Conservation (phyloP, 2,888 invertebrate genomes). For the Metacarcinus magister region DNA sequence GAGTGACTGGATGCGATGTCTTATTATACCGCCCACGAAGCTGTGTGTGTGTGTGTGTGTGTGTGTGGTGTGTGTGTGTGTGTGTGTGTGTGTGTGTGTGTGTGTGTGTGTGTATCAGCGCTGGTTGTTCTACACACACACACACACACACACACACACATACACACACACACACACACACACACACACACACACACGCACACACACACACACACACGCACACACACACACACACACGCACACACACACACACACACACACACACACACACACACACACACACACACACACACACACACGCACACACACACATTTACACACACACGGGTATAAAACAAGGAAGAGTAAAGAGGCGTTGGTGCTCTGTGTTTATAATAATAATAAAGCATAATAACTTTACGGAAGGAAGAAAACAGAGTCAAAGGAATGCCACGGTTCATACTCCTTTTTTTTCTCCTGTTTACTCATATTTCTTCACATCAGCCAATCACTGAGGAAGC, state of each 20-base stretch:
- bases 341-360: background rate
- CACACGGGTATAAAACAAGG: background rate
- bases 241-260: too few relatives aligned
- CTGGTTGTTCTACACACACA: background rate
- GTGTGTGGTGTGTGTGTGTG: background rate
- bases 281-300: too few relatives aligned
- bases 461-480: conserved; percentile 45
- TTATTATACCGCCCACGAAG: conserved; percentile 33
- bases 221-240: too few relatives aligned
- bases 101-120: background rate
- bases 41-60: conserved; percentile 3
- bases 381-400: background rate
- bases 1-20: conserved; percentile 43
- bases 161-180: too few relatives aligned
- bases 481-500: conserved; percentile 45
- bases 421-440: background rate
- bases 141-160: too few relatives aligned
- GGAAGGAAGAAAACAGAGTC: background rate
- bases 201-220: too few relatives aligned
- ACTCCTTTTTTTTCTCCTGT: background rate
- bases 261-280: too few relatives aligned
- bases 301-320: background rate
- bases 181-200: too few relatives aligned
- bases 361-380: background rate
- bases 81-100: conserved; percentile 1